Percentiles rank a stretch among this genome's conserved stretches.
Evolutionary conservation across 2,113 vertebrate genomes (phyloP).

Genomic region (Petrocephalus zakoni): DNA sequence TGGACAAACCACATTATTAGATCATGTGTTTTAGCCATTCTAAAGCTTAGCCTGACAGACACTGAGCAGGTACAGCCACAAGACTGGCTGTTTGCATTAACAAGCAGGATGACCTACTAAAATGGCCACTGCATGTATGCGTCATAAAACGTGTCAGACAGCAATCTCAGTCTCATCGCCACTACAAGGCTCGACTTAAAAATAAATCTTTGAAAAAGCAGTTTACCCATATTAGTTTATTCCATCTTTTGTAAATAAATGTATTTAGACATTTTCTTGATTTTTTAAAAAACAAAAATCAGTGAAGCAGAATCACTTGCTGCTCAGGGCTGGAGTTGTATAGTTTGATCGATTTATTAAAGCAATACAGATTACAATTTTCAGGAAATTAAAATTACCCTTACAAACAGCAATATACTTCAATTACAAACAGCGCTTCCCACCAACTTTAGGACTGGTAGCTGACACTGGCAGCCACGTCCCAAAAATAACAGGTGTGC

Average conservation of each 20-base stretch:
- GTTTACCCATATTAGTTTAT: background rate
- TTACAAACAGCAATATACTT: conserved; percentile 41
- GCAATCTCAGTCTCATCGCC: background rate
- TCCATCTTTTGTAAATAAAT: background rate
- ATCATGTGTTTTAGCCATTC: background rate
- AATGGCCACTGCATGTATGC: background rate
- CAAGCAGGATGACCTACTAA: background rate
- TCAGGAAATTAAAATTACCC: conserved; percentile 32
- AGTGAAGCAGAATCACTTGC: background rate
- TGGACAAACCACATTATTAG: background rate
- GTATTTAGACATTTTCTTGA: background rate
- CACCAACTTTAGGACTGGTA: background rate
- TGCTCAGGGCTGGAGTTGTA: conserved; percentile 44
- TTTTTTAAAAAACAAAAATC: background rate
- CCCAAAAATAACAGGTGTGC: background rate
- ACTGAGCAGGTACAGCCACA: background rate
- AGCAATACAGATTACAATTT: conserved; percentile 42
- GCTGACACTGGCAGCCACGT: background rate
- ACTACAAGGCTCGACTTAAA: background rate
- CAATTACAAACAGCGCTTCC: conserved; percentile 27
- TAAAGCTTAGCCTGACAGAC: background rate
- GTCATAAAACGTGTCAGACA: background rate
- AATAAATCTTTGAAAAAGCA: background rate
- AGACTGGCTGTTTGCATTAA: background rate
- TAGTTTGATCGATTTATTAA: conserved; percentile 41